Base-by-base conservation (phyloP, 2,113 vertebrate genomes). In the Phalacrocorax brasilianus region DNA sequence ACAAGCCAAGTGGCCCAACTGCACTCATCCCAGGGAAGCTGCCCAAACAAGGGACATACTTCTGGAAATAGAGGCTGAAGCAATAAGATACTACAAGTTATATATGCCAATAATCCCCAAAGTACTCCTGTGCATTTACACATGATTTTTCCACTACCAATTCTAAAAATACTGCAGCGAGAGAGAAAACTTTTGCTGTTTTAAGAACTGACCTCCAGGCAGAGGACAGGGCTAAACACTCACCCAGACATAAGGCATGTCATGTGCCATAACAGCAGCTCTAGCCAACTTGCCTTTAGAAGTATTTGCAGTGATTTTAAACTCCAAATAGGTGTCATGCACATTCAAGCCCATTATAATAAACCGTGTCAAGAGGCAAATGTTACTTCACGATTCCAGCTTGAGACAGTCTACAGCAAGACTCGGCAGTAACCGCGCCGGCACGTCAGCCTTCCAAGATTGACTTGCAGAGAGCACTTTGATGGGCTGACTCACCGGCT, bases 41-140 rank as follows among this genome's bases (percentile, higher is more conserved):
- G n/a, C n/a, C 63, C 5, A 4, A 75, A 40, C 0, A 1, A 88
- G 35, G 22, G 33, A 56, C 0, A 0, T 3, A 30, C 9, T 61
- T 59, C 44, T 22, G 55, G 67, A 74, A 94, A 52, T 4, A 47
- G n/a, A 86, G 53, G 52, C 18, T 77, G 44, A 74, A 91, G 33
- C 49, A 94, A 0, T 55, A 61, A 78, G 38, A 68, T 18, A 49
- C 56, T 70, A 17, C 32, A 63, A 35, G 24, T 53, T 75, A 49
- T 12, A 55, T 3, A 42, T 7, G 30, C 11, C 73, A 59, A 16
- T 8, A 86, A 35, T 35, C 26, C 59, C 58, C 38, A 49, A 71
- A 47, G 61, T 22, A 59, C 21, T 92, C 72, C 65, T 42, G 14
- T 35, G 58, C 52, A 40, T 73, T 62, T 61, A 78, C 20, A 73